Base-by-base conservation (phyloP, 1,140 invertebrate species). In the Ladona fulva region DNA sequence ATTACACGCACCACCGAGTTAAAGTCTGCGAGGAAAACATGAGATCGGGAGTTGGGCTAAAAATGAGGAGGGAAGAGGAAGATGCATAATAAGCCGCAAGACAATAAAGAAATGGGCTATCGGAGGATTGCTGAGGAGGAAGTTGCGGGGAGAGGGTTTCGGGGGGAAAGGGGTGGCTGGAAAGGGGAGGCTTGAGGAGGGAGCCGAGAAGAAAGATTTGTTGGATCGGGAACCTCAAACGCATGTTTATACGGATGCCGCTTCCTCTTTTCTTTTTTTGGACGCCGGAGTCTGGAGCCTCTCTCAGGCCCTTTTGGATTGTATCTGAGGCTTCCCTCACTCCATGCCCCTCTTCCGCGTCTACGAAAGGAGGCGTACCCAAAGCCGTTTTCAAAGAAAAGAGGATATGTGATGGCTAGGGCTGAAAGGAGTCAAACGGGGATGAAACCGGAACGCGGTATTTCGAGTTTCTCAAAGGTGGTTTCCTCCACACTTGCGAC, bases 171-270 rank as follows among this genome's bases (percentile, higher is more conserved):
- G n/a, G 3, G 52, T 5, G 19, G 1, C n/a, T 19, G 1, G 12
- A 16, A 66, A 66, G 52, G 52, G 52, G n/a, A 12, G 52, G 52
- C 14, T 66, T 19, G 52, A 66, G n/a, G 52, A 66, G 52, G n/a
- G 52, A 66, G 52, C 14, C 5, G 52, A 66, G 52, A 66, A 66
- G 52, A 66, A 66, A 66, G 52, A 66, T 66, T 66, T 66, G 14
- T 66, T 66, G 52, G 52, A 66, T 66, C n/a, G 14, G 52, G 52
- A 66, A 66, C 52, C 52, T 66, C 52, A 66, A 66, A 66, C 52
- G 52, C 52, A 66, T 66, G 52, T 66, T 66, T 66, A 66, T 66
- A 22, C 52, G 52, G 52, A 66, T 5, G 52, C 14, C 52, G 52
- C 52, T 66, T 66, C 52, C 52, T 22, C 52, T 66, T 22, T 66